Base-by-base conservation (phyloP, 35 echinoderm and acorn worm genomes). In the Nesometra sesokonis region DNA sequence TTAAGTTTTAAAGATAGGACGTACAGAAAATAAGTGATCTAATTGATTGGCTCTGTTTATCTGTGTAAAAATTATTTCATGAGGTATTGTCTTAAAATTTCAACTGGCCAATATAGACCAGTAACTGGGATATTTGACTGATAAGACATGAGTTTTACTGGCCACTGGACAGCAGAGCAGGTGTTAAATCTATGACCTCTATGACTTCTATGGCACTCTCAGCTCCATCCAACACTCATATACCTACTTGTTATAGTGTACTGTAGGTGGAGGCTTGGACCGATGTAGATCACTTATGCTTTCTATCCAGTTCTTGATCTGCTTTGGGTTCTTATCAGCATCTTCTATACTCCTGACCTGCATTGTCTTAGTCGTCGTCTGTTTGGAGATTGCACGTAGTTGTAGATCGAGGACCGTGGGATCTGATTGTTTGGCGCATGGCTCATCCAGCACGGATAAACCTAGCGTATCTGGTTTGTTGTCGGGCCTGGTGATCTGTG, bases 361-460 rank as follows among this genome's bases (percentile, higher is more conserved):
- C 80, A 94, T 88, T 3, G 96, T 88, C 39, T 99, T 99, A 29
- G 87, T 92, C 3, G 96, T 94, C 9, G 96, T 99, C 85, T 99
- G 96, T 36, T 99, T 99, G 0, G 96, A 99, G 77, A 99, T 94
- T 36, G 92, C 92, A 31, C 96, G 87, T 30, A 99, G 88, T 82
- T 93, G 93, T 4, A 99, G 92, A 30, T 97, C 95, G 0, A 97
- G 91, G 29, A 97, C 95, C 32, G 95, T 97, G n/a, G 95, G 95
- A 78, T 97, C 95, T 0, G 95, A 97, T 84, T 97, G 95, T 36
- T 97, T 97, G 32, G 95, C 95, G 29, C 95, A 97, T 0, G 95
- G 95, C 79, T 97, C 95, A 87, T 97, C 95, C 40, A 97, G 37
- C 8, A 97, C 95, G 0, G 89, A 91, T 17, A 97, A 35, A 47